Conservation (phyloP, 1,140 invertebrate genomes). For the Magallana gigas region DNA sequence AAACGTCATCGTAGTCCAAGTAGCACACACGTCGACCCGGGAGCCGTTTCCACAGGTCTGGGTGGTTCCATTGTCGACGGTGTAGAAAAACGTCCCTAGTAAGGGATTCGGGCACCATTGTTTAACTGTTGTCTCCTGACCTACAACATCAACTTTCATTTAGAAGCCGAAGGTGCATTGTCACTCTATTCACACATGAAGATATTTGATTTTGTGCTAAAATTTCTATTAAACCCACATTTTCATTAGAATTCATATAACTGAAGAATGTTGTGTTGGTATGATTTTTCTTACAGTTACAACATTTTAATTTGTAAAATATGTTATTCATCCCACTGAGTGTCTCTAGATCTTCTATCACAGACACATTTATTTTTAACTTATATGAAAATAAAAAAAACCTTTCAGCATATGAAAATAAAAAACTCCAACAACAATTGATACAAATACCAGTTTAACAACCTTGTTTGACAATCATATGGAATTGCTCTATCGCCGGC, state of each 20-base stretch:
- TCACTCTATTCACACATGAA: too few relatives aligned
- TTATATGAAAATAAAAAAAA: too few relatives aligned
- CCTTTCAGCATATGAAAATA: too few relatives aligned
- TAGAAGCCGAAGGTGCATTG: not conserved
- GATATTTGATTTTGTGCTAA: not conserved
- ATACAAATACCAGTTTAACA: not conserved
- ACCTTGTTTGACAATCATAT: conserved; percentile 55
- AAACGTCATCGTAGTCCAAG: conserved; percentile 50
- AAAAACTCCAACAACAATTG: too few relatives aligned
- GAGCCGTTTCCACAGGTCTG: conserved; percentile 38
- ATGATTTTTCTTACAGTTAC: too few relatives aligned
- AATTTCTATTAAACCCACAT: too few relatives aligned
- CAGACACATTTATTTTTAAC: too few relatives aligned
- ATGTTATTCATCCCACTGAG: too few relatives aligned
- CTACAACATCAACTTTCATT: conserved; percentile 13
- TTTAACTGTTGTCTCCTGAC: conserved; percentile 37
- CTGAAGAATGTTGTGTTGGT: too few relatives aligned
- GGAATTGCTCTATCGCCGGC: conserved; percentile 45
- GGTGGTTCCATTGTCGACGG: conserved; percentile 32
- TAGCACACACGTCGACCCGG: conserved; percentile 44
- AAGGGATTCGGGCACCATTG: conserved; percentile 49
- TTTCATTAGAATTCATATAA: too few relatives aligned
- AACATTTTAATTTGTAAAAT: too few relatives aligned
- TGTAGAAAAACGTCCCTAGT: conserved; percentile 46
- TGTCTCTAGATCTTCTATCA: too few relatives aligned